These are phyloP conservation scores for Psephotus haematonotus DNA, from an alignment of 2,113 vertebrate species.

Conservation along the genomic window DNA sequence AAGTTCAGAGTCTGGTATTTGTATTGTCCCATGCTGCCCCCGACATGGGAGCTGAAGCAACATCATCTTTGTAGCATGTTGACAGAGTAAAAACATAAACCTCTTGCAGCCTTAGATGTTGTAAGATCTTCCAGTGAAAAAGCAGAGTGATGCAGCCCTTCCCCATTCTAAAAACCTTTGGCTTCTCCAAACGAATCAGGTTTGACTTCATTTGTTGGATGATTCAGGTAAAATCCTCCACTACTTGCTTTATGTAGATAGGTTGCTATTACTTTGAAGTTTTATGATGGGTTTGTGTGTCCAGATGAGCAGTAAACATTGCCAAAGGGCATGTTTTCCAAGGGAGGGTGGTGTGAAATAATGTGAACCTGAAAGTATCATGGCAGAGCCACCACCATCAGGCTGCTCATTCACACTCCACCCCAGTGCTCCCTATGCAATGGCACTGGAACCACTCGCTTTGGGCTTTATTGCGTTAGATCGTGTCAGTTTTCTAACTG, in stretches of 20 bases:
- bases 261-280: neutral
- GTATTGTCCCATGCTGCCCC: neutral
- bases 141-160: neutral
- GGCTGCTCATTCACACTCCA: neutral
- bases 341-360: neutral
- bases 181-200: neutral
- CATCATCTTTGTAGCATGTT: neutral
- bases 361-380: neutral
- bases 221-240: neutral
- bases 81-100: neutral
- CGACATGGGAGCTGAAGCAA: neutral
- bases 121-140: neutral
- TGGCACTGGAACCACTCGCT: fast-evolving
- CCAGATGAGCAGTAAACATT: neutral
- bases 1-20: neutral
- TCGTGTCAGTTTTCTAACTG: neutral
- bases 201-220: neutral
- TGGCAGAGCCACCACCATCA: neutral
- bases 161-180: neutral
- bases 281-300: fast-evolving
- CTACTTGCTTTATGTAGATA: neutral
- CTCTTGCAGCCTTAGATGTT: neutral
- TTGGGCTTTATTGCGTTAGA: neutral
- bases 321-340: neutral
- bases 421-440: fast-evolving